Base-by-base conservation (phyloP, 2,888 invertebrate genomes). In the Anarsia innoxiella region DNA sequence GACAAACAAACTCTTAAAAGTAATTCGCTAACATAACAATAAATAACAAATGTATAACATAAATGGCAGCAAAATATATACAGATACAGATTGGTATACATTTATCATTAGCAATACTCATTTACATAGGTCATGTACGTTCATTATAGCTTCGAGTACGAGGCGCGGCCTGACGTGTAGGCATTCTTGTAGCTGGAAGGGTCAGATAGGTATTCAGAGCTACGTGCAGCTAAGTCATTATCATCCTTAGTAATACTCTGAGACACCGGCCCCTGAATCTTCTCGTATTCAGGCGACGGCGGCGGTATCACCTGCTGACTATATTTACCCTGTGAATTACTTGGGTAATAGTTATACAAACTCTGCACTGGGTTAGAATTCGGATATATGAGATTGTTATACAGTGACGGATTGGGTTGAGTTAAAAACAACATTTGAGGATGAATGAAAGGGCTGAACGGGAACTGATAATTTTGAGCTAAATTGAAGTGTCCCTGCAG, bases 321-420 rank as follows among this genome's bases (percentile, higher is more conserved):
- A 36, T 77, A 76, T 41, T 78, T 80, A 0, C 65, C 59, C 52
- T 82, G 85, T 4, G 73, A 51, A 42, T 62, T 72, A 2, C 67
- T 51, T 12, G 79, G 78, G 42, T 78, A 75, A 36, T 82, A 84
- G 36, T 76, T 79, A 39, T 75, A 78, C 12, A 80, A 60, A 29
- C 63, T 71, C 45, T 77, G 82, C 1, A 61, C 56, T 3, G 77
- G 71, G 36, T 70, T 75, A n/a, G n/a, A n/a, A n/a, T n/a, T n/a
- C 0, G 67, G 63, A 37, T 78, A 73, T 0, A 70, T 42, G 10
- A 77, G 50, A 37, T 75, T 77, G 37, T 66, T 77, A 38, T 79
- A 82, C 3, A 71, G 45, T 14, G 68, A 64, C n/a, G 75, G 66
- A 44, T 71, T 72, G 0, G 75, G 66, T 39, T 77, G 85, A 25